phyloP scores from a whole-genome alignment of 2,797 vertebrate genomes.

The Gobionotothen gibberifrons region DNA sequence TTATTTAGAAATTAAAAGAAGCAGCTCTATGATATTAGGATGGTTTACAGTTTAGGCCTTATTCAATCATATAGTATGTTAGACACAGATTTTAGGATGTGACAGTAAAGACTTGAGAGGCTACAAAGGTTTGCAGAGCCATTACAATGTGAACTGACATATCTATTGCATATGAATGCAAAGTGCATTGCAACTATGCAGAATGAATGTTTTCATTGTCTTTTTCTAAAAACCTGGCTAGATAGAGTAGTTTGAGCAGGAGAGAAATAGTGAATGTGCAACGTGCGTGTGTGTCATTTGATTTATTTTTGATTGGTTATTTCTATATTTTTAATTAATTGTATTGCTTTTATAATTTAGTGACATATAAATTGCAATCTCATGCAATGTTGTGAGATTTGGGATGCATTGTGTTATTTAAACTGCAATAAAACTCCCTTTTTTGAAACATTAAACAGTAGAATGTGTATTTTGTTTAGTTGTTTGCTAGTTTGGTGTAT shows the following conservation, averaged over 20 bases:
- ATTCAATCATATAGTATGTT: slow-evolving; percentile 56
- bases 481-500: neutral
- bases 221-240: slow-evolving; percentile 66
- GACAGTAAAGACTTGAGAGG: slow-evolving; percentile 19
- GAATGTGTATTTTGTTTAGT: neutral
- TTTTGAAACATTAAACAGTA: slow-evolving; percentile 59
- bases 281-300: slow-evolving; percentile 16
- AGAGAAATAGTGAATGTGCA: slow-evolving; percentile 58
- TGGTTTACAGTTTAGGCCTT: slow-evolving; percentile 45
- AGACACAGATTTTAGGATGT: slow-evolving; percentile 38
- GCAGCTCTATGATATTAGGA: slow-evolving; percentile 37
- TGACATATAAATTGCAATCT: slow-evolving; percentile 61
- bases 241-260: slow-evolving; percentile 44
- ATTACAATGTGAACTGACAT: slow-evolving; percentile 43
- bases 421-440: slow-evolving; percentile 86
- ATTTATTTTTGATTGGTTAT: slow-evolving; percentile 19
- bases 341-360: slow-evolving; percentile 47
- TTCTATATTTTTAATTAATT: slow-evolving; percentile 47
- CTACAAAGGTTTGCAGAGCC: slow-evolving; percentile 50
- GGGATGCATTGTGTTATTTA: slow-evolving; percentile 65
- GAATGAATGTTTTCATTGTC: slow-evolving; percentile 69
- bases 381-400: slow-evolving; percentile 56
- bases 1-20: slow-evolving; percentile 47
- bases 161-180: slow-evolving; percentile 64
- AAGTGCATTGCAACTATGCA: slow-evolving; percentile 75